These are phyloP conservation scores for Zoanthus sansibaricus DNA, from an alignment of 92 coral and sea anemone species.

Conservation along the genomic window DNA sequence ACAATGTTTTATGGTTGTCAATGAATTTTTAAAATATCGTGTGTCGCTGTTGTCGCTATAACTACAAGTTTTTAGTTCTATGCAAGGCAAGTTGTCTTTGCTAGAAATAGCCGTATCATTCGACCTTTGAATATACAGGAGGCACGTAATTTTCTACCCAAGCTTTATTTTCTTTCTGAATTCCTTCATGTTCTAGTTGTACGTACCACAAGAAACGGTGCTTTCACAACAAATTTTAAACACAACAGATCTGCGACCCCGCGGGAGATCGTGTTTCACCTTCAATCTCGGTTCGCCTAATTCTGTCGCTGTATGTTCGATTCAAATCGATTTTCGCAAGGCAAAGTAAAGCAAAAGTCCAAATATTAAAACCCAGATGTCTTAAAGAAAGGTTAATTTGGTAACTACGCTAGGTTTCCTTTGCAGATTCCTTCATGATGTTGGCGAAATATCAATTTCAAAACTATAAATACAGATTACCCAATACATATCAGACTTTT, in stretches of 20 bases:
- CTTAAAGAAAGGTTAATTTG: constrained; percentile 7
- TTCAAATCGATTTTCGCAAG: constrained; percentile 22
- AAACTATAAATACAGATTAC: constrained; percentile 27
- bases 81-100: neutral
- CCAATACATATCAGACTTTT: constrained; percentile 9
- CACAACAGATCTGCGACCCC: constrained; percentile 10
- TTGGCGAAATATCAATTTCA: constrained; percentile 11
- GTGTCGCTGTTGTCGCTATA: constrained; percentile 5
- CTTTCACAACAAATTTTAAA: constrained; percentile 23
- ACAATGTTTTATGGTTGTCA: constrained; percentile 1
- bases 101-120: constrained; percentile 28
- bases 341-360: constrained; percentile 10
- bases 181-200: neutral
- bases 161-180: constrained; percentile 13
- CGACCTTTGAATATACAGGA: constrained; percentile 13
- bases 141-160: constrained; percentile 17
- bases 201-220: neutral
- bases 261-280: constrained; percentile 28
- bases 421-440: constrained; percentile 6
- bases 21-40: constrained; percentile 29
- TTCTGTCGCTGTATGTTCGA: neutral
- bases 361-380: constrained; percentile 12
- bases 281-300: constrained; percentile 12
- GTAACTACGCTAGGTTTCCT: constrained; percentile 25
- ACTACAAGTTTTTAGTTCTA: constrained; percentile 8